phyloP scores from a whole-genome alignment of 2,888 invertebrate species.

The Eristalis intricaria region DNA sequence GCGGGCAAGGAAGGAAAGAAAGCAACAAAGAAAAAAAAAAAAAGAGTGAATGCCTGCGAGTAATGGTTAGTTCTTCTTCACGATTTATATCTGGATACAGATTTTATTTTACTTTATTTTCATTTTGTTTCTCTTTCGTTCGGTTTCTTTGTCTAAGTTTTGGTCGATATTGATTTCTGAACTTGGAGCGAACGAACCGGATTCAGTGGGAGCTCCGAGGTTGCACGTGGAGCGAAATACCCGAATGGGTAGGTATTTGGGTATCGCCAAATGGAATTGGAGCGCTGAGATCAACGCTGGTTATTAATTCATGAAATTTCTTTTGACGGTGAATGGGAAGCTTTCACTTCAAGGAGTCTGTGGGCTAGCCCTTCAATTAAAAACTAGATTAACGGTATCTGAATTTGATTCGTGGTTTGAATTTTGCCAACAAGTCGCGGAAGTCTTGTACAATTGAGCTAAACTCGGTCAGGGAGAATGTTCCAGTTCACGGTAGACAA shows the following conservation, averaged over 20 bases:
- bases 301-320: background rate
- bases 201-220: constrained; percentile 22
- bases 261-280: background rate
- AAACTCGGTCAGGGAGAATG: too few relatives aligned
- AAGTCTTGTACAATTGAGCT: too few relatives aligned
- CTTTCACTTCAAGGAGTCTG: background rate
- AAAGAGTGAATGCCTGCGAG: constrained; percentile 57
- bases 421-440: too few relatives aligned
- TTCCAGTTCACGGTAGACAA: too few relatives aligned
- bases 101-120: constrained; percentile 41
- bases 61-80: constrained; percentile 69
- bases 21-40: background rate
- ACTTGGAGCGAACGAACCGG: constrained; percentile 27
- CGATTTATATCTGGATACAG: constrained; percentile 65
- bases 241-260: background rate
- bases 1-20: background rate
- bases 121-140: constrained; percentile 19
- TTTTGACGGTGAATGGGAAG: background rate
- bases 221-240: background rate
- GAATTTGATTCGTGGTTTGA: too few relatives aligned
- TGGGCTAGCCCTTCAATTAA: too few relatives aligned
- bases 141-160: constrained; percentile 50
- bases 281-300: background rate
- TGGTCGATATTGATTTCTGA: constrained; percentile 69
- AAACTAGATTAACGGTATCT: too few relatives aligned